These are phyloP conservation scores for Drosophila yakuba DNA, from an alignment of 1,140 invertebrate species.

Conservation along the genomic window DNA sequence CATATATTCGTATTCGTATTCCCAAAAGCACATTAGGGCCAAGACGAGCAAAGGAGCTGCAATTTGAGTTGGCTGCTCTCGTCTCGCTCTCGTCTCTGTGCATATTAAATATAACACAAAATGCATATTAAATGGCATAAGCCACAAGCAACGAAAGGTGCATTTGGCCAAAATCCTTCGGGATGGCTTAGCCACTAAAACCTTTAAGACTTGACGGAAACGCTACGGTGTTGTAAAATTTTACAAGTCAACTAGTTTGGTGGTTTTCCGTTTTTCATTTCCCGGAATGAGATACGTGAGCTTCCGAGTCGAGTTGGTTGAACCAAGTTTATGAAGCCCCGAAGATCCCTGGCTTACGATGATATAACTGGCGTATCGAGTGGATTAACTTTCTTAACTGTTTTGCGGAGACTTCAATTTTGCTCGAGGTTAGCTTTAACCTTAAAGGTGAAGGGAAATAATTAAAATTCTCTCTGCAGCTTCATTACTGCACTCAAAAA, in stretches of 20 bases:
- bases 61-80: constrained; percentile 66
- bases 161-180: constrained; percentile 39
- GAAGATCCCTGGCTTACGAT: constrained; percentile 30
- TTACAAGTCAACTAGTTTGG: constrained; percentile 72
- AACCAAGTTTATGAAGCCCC: constrained; percentile 29
- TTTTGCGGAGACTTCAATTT: not conserved
- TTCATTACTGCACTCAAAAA: not conserved
- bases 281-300: constrained; percentile 42
- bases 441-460: not conserved
- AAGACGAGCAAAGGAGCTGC: constrained; percentile 60
- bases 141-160: constrained; percentile 64
- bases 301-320: constrained; percentile 17
- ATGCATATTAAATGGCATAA: constrained; percentile 84
- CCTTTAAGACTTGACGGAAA: constrained; percentile 79
- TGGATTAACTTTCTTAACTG: constrained; percentile 32
- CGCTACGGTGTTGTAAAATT: constrained; percentile 73
- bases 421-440: not conserved
- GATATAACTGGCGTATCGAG: constrained; percentile 26
- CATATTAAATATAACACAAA: constrained; percentile 84
- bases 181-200: constrained; percentile 73
- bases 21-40: constrained; percentile 76
- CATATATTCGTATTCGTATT: constrained; percentile 38
- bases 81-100: constrained; percentile 45
- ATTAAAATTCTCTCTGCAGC: not conserved
- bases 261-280: constrained; percentile 63